Conservation (phyloP, 2,797 vertebrate species). For the Ctenopoma kingsleyae region DNA sequence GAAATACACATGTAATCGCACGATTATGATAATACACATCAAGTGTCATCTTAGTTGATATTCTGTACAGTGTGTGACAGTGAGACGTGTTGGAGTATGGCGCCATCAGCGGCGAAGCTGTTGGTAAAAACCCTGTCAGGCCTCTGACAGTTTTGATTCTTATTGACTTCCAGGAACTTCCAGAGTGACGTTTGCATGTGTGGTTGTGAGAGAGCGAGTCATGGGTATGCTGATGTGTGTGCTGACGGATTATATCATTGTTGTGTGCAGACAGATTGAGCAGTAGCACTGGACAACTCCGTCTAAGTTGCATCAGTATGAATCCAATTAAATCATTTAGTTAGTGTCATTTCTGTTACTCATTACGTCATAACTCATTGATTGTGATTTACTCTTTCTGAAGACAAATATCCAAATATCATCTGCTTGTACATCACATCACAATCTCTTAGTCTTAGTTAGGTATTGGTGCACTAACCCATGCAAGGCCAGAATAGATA, state of each 20-base stretch:
- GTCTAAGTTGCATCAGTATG: background rate
- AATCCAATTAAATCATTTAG: slow-evolving; percentile 5
- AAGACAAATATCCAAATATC: no score
- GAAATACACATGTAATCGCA: slow-evolving; percentile 83
- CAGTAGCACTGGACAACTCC: background rate
- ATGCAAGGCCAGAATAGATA: no score
- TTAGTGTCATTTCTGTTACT: no score
- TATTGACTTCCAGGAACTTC: slow-evolving; percentile 55
- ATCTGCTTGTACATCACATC: no score
- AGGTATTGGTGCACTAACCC: no score
- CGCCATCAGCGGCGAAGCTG: slow-evolving; percentile 49
- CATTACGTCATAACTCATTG: no score
- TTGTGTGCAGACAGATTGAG: background rate
- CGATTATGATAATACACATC: slow-evolving; percentile 83
- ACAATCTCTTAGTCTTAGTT: no score
- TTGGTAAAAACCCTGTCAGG: slow-evolving; percentile 58
- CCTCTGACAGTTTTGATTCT: slow-evolving; percentile 39
- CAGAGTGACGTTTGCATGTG: background rate
- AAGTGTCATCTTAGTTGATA: slow-evolving; percentile 81
- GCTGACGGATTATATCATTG: background rate
- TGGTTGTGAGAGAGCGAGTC: slow-evolving; percentile 9
- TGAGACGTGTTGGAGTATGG: slow-evolving; percentile 55
- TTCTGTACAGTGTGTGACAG: slow-evolving; percentile 42
- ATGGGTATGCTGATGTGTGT: background rate
- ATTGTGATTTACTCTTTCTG: no score